phyloP scores from a whole-genome alignment of 2,888 invertebrate species.

The Apamea epomidion region DNA sequence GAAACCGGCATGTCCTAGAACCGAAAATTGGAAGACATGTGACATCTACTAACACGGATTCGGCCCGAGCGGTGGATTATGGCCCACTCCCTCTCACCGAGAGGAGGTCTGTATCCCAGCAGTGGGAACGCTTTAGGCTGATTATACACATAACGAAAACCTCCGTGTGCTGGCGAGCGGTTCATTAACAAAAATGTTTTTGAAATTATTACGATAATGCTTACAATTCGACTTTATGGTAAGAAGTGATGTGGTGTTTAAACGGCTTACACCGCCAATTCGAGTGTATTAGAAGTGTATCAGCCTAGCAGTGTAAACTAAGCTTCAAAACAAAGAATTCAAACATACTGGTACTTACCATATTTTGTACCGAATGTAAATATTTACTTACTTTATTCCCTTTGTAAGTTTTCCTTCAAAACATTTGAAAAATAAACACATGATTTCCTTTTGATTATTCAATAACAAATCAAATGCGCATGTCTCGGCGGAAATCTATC shows the following conservation, averaged over 20 bases:
- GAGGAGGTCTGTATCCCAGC: no score
- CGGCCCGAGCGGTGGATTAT: no score
- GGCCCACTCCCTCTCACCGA: no score
- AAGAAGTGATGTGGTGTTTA: neutral
- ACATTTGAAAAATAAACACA: neutral
- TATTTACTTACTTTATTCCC: neutral
- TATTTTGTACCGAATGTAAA: neutral
- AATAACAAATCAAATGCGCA: neutral
- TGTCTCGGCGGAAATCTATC: neutral
- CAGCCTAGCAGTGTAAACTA: neutral
- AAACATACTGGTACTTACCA: neutral
- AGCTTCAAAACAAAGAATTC: neutral
- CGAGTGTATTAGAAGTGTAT: neutral
- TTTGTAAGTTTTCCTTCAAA: neutral
- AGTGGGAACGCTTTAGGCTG: no score
- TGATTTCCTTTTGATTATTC: neutral
- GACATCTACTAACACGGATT: no score
- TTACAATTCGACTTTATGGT: neutral
- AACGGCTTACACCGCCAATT: neutral
- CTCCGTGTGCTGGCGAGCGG: no score
- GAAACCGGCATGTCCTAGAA: no score
- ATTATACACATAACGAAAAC: no score
- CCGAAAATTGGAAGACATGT: no score
- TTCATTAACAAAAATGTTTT: no score
- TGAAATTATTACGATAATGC: neutral